A percentile compares a stretch with the other conserved stretches of the same genome.
phyloP scores from a whole-genome alignment of 2,888 invertebrate genomes.

The Brenthis daphne region DNA sequence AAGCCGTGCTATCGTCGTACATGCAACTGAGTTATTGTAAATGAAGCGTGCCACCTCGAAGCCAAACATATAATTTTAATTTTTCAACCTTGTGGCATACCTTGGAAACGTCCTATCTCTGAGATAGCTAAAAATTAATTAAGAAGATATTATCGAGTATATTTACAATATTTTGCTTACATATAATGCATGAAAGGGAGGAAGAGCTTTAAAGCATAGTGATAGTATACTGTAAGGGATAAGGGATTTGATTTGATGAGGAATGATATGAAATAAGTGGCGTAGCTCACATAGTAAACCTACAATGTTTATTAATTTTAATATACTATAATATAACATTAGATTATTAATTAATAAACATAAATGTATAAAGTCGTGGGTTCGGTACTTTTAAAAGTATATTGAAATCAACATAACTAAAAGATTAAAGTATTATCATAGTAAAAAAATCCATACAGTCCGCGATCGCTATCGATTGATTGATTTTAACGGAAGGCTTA shows the following conservation, averaged over 20 bases:
- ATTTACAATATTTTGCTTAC: constrained; percentile 31
- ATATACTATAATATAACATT: no score
- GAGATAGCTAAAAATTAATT: constrained; percentile 88
- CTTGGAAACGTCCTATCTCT: constrained; percentile 96
- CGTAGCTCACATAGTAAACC: constrained; percentile 15
- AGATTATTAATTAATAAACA: not conserved
- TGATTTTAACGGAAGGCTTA: no score
- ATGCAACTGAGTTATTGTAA: constrained; percentile 58
- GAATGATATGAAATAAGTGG: constrained; percentile 21
- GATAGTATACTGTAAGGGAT: constrained; percentile 23
- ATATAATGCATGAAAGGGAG: constrained; percentile 25
- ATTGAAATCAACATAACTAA: not conserved
- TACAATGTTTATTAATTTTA: no score
- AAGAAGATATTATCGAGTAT: constrained; percentile 53
- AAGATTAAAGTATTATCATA: no score
- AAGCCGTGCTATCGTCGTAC: constrained; percentile 75
- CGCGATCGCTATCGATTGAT: no score
- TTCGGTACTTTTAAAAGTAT: not conserved
- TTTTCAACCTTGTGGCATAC: constrained; percentile 81
- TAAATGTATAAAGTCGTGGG: no score
- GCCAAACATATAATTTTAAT: constrained; percentile 68
- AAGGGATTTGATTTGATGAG: constrained; percentile 17
- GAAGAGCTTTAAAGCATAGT: constrained; percentile 37
- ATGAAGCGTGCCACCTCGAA: constrained; percentile 76
- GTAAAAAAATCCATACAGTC: no score